Conservation (phyloP, 1,140 invertebrate genomes). For the Lepidurus packardi region DNA sequence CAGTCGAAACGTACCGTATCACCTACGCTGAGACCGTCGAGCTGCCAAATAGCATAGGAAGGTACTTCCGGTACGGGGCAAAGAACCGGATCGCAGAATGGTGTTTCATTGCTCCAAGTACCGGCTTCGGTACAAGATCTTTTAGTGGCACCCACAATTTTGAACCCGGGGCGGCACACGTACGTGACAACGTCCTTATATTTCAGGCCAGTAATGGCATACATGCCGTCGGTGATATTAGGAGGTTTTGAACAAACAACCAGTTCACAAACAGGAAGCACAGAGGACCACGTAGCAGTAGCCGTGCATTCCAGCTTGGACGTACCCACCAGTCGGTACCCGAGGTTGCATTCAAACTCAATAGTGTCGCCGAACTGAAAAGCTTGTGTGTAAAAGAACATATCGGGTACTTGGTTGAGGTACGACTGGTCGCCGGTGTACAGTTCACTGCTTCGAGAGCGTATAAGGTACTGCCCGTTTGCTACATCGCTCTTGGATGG, state of each 20-base stretch:
- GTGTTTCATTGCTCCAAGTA: conserved; percentile 43
- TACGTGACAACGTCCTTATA: conserved; percentile 38
- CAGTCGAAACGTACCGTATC: conserved; percentile 49
- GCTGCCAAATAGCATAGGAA: conserved; percentile 30
- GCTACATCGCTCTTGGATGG: not conserved
- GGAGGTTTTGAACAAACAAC: conserved; percentile 40
- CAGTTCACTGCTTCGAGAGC: not conserved
- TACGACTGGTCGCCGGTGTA: not conserved
- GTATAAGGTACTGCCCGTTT: not conserved
- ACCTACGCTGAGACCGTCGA: conserved; percentile 44
- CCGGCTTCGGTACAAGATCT: conserved; percentile 39
- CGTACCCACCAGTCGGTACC: conserved; percentile 41
- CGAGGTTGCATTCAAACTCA: conserved; percentile 37
- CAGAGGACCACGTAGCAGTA: conserved; percentile 41
- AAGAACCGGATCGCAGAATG: conserved; percentile 40
- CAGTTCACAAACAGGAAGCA: conserved; percentile 40
- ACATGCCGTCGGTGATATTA: conserved; percentile 40
- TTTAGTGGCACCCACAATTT: conserved; percentile 32
- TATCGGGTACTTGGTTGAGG: not conserved
- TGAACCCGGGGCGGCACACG: conserved; percentile 40
- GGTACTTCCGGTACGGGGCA: conserved; percentile 38
- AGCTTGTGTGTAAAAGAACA: conserved; percentile 26
- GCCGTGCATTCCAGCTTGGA: conserved; percentile 39
- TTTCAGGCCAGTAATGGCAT: conserved; percentile 32
- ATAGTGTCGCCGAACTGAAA: conserved; percentile 35